Evolutionary conservation across 2,113 vertebrate genomes (phyloP).

Genomic region (Oncorhynchus keta): DNA sequence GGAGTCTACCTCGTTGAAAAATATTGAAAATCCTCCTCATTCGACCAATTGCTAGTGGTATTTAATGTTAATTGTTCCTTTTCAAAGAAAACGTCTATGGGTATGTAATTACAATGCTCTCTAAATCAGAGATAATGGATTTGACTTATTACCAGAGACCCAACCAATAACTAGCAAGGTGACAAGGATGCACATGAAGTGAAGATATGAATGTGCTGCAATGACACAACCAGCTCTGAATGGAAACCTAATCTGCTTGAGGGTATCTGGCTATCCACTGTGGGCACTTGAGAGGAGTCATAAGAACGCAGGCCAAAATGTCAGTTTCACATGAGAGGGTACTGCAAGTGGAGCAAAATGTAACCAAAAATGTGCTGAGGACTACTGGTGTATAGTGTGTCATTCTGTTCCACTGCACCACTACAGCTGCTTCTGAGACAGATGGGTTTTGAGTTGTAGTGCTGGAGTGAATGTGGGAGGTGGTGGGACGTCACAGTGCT

Average conservation of each 20-base stretch:
- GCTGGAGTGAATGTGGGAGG: slow-evolving; percentile 16
- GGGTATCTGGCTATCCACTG: too few species aligned
- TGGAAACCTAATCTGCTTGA: not conserved
- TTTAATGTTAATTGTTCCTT: not conserved
- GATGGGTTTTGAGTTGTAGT: slow-evolving; percentile 45
- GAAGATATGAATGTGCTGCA: not conserved
- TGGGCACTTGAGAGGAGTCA: too few species aligned
- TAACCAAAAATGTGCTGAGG: too few species aligned
- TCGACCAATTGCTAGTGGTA: not conserved
- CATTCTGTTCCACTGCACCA: not conserved
- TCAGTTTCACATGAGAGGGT: too few species aligned
- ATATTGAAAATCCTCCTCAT: not conserved
- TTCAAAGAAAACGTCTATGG: not conserved
- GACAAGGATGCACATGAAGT: not conserved
- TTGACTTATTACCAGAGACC: not conserved
- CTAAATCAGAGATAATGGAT: not conserved
- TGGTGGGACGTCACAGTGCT: slow-evolving; percentile 17
- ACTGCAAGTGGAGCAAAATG: too few species aligned
- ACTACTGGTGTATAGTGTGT: slow-evolving; percentile 27
- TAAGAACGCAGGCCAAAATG: too few species aligned
- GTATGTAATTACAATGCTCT: not conserved
- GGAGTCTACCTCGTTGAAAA: not conserved
- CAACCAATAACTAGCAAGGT: not conserved
- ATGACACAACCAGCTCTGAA: not conserved
- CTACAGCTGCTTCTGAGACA: slow-evolving; percentile 30